Percentiles rank a stretch among this genome's conserved stretches.
Conservation (phyloP, 2,797 vertebrate species). For the Hippoglossus hippoglossus region DNA sequence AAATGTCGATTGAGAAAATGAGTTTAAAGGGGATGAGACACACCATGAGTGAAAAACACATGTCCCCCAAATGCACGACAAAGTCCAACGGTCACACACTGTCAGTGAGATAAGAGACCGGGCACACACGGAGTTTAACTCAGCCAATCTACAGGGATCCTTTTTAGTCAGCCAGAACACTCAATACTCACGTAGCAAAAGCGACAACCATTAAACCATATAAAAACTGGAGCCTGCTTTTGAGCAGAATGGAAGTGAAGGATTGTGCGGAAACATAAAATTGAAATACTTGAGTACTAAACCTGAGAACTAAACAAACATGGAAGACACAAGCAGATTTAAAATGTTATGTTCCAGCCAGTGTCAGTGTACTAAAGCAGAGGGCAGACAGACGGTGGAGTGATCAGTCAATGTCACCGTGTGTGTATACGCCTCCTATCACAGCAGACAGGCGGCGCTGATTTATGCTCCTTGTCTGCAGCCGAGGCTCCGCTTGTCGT, state of each 20-base stretch:
- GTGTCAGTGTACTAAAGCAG: background rate
- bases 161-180: background rate
- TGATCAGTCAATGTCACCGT: slow-evolving; percentile 2
- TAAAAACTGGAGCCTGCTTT: background rate
- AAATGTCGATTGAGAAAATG: background rate
- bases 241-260: background rate
- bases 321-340: background rate
- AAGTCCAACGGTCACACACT: slow-evolving; percentile 59
- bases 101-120: slow-evolving; percentile 53
- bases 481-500: slow-evolving; percentile 8
- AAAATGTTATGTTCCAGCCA: background rate
- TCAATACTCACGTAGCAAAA: background rate
- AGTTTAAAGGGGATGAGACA: background rate
- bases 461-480: slow-evolving; percentile 31
- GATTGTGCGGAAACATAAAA: background rate
- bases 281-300: too few species aligned
- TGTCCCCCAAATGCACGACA: slow-evolving; percentile 44
- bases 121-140: slow-evolving; percentile 3
- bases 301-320: background rate
- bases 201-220: background rate
- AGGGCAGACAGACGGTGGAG: slow-evolving; percentile 13
- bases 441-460: background rate
- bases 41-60: background rate
- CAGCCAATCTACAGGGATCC: background rate
- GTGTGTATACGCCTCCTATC: slow-evolving; percentile 12